Evolutionary conservation across 2,113 vertebrate genomes (phyloP).

Genomic region (Sphaerodactylus townsendi): DNA sequence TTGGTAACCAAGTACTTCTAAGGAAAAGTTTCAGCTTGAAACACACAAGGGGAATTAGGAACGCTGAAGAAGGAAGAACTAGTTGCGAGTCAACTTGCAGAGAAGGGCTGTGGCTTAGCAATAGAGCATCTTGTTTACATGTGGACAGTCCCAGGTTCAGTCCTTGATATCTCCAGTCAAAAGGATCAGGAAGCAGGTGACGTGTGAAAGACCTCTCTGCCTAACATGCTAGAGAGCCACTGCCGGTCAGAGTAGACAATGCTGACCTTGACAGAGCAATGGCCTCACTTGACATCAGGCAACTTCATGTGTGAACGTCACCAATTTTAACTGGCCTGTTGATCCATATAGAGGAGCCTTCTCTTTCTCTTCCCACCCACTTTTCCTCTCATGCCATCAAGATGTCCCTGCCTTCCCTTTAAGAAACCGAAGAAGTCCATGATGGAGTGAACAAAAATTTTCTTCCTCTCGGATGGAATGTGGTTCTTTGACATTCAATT

Average conservation of each 20-base stretch:
- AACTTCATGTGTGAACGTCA: background rate
- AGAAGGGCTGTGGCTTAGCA: too few relatives aligned
- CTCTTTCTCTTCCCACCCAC: too few relatives aligned
- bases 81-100: background rate
- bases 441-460: background rate
- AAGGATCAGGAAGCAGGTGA: too few relatives aligned
- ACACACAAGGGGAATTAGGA: background rate
- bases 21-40: slow-evolving; percentile 3
- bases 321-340: background rate
- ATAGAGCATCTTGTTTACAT: too few relatives aligned
- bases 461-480: background rate
- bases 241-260: too few relatives aligned
- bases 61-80: background rate
- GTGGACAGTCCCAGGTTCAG: too few relatives aligned
- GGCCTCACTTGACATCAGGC: too few relatives aligned
- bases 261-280: too few relatives aligned
- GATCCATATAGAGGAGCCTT: background rate
- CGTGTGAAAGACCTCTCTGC: too few relatives aligned
- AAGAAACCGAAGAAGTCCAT: background rate
- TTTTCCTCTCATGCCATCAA: background rate
- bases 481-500: background rate
- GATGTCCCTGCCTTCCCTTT: background rate
- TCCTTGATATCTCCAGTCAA: too few relatives aligned
- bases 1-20: background rate
- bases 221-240: too few relatives aligned